Evolutionary conservation across 2,113 vertebrate genomes (phyloP).

Genomic region (Spheniscus mendiculus): DNA sequence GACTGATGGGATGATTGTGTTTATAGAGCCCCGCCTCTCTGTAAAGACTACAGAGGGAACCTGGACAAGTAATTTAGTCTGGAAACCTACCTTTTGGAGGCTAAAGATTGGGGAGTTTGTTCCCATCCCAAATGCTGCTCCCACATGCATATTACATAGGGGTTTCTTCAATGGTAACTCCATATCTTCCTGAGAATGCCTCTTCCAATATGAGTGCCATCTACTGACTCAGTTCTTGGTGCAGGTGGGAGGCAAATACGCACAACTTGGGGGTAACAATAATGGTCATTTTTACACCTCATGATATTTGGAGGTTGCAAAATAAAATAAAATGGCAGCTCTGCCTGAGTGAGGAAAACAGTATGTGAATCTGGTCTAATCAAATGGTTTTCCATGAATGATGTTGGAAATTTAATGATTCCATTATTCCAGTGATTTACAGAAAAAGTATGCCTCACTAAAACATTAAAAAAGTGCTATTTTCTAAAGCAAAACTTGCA

Average conservation of each 20-base stretch:
- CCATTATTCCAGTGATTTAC: neutral
- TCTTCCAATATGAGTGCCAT: neutral
- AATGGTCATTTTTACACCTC: neutral
- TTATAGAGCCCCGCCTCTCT: neutral
- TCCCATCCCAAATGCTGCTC: neutral
- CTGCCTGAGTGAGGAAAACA: neutral
- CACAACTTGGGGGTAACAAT: neutral
- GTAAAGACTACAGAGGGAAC: neutral
- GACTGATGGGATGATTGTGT: neutral
- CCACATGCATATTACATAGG: rapidly evolving
- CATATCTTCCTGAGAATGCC: neutral
- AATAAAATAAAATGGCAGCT: neutral
- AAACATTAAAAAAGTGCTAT: neutral
- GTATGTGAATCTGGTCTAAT: neutral
- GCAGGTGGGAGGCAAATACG: neutral
- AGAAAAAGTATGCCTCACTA: neutral
- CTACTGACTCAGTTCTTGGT: neutral
- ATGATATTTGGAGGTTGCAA: neutral
- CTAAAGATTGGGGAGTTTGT: neutral
- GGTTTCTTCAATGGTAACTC: neutral
- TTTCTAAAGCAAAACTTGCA: neutral
- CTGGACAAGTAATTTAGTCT: neutral
- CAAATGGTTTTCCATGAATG: neutral
- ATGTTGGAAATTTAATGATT: neutral
- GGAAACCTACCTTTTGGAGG: neutral